Evolutionary conservation across 1,140 invertebrate species (phyloP), one percentile per base, ranked within the genome.

Genomic region (Heterodera carotae): DNA sequence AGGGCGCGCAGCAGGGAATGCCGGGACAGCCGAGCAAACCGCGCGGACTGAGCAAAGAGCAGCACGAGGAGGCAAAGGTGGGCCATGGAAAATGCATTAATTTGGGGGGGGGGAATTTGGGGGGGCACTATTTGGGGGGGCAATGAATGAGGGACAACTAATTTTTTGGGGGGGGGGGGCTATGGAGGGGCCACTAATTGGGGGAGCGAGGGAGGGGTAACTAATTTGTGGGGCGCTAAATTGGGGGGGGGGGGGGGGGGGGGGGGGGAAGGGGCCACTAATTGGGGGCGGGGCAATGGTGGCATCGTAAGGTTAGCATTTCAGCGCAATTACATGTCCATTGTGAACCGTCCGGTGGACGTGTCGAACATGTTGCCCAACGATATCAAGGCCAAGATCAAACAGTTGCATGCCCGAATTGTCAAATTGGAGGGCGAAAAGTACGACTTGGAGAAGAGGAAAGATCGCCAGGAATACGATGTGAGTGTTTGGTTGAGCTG

Each of bases 21-120:
- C 43, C 66, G 64, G 72, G 72, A 68, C 76, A 79, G 39, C 7
- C 69, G n/a, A 64, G 56, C 56, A 74, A 77, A 62, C 68, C 76
- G n/a, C 48, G 96, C 88, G 95, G 94, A 90, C 98, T 98, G 91
- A 97, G 96, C 89, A 97, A 96, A 91, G 97, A 99, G 90, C 96
- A 99, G 90, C 90, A 98, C 85, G 96, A 97, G 89, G 95, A 97
- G 89, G 98, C 98, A 92, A 96, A 94, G 89, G 78, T 81, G 70
- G 29, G 34, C 18, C 56, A 59, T 22, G 12, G 53, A 18, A 31
- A 15, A n/a, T n/a, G n/a, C n/a, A n/a, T n/a, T n/a, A n/a, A n/a
- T n/a, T n/a, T n/a, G 27, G 69, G 39, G 69, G 27, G 69, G 36
- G 36, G 48, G 25, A n/a, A n/a, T n/a, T n/a, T n/a, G n/a, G n/a